These are phyloP conservation scores for Xyrichtys novacula DNA, from an alignment of 2,797 vertebrate species.

Conservation along the genomic window DNA sequence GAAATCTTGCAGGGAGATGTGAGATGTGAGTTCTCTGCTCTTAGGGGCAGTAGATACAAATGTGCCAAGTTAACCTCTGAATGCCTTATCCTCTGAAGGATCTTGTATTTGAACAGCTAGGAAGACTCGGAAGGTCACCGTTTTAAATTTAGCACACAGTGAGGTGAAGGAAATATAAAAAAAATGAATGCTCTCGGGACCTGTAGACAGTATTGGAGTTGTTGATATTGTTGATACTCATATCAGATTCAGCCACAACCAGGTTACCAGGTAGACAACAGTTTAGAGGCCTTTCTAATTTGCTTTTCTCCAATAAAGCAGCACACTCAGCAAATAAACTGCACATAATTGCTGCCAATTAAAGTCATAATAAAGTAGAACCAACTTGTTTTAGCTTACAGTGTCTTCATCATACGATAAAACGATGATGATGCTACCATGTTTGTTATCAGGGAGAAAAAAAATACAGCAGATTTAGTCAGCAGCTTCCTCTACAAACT, in stretches of 20 bases:
- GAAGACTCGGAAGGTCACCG: slow-evolving; percentile 21
- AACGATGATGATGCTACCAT: no score
- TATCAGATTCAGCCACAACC: neutral
- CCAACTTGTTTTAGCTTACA: no score
- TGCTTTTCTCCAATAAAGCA: no score
- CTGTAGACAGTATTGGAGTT: slow-evolving; percentile 2
- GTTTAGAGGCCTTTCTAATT: no score
- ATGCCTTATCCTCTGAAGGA: slow-evolving; percentile 12
- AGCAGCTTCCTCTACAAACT: neutral
- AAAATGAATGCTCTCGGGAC: slow-evolving; percentile 25
- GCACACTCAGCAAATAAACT: no score
- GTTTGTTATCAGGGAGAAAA: neutral
- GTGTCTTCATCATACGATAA: no score
- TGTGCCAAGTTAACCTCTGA: slow-evolving; percentile 44
- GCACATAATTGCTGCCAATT: no score
- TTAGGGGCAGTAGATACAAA: slow-evolving; percentile 37
- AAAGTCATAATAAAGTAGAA: no score
- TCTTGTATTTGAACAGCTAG: slow-evolving; percentile 29
- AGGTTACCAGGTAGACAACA: neutral
- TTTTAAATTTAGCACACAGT: slow-evolving; percentile 14
- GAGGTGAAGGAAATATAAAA: slow-evolving; percentile 13
- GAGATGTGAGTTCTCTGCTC: slow-evolving; percentile 41
- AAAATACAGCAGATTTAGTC: neutral
- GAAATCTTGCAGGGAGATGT: slow-evolving; percentile 43
- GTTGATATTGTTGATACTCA: neutral